These are phyloP conservation scores for Scelioninae gen. 2 DNA, from an alignment of 2,888 invertebrate species.

Conservation along the genomic window DNA sequence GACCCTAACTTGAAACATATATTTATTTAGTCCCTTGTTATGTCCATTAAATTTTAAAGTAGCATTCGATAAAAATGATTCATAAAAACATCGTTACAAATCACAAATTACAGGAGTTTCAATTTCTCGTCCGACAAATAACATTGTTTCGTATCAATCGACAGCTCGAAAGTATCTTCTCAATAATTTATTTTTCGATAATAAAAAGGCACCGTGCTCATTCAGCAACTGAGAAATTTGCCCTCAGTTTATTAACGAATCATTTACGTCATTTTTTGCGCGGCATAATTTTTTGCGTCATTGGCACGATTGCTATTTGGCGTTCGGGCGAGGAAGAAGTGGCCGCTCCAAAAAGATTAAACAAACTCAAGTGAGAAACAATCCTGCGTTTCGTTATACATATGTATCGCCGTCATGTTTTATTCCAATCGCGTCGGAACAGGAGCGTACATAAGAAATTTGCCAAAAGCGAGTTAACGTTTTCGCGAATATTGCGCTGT, in stretches of 20 bases:
- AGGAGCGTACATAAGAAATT: conserved; percentile 21
- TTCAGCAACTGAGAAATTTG: conserved; percentile 2
- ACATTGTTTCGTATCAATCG: too few species aligned
- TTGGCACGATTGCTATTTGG: conserved; percentile 16
- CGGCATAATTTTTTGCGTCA: conserved; percentile 1
- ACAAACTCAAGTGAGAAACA: conserved; percentile 21
- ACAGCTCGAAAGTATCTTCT: conserved; percentile 6
- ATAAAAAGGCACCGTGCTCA: neutral
- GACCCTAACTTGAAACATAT: too few species aligned
- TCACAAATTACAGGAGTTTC: too few species aligned
- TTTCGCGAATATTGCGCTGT: conserved; percentile 22
- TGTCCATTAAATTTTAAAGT: too few species aligned
- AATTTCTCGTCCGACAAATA: too few species aligned
- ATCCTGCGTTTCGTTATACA: conserved; percentile 14
- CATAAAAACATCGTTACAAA: too few species aligned
- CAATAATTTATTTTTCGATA: neutral
- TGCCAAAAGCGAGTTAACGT: conserved; percentile 2
- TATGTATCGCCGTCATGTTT: conserved; percentile 48
- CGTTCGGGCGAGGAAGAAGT: conserved; percentile 5
- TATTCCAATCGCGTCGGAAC: conserved; percentile 42
- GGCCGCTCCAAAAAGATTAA: conserved; percentile 9
- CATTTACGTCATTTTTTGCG: conserved; percentile 19
- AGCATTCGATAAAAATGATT: too few species aligned
- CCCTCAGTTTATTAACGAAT: conserved; percentile 7
- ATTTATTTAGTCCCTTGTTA: too few species aligned